Conservation (phyloP, 1,140 invertebrate species). For the Dreissena rostriformis region DNA sequence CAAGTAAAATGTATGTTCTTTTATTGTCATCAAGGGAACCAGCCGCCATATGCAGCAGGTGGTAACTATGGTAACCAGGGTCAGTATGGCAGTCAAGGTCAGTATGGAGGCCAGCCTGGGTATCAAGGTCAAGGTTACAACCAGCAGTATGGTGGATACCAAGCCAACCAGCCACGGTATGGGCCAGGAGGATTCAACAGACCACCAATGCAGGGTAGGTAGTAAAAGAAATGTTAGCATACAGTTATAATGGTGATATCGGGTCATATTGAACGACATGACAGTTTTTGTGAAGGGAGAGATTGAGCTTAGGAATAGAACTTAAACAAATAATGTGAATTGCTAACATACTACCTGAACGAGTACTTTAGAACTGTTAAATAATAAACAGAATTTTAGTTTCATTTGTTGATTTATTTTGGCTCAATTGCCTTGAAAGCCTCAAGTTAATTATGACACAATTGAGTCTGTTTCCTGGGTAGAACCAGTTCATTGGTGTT, state of each 20-base stretch:
- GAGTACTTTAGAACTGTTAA: neutral
- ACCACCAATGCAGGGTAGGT: constrained; percentile 22
- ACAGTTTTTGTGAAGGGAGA: neutral
- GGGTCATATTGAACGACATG: constrained; percentile 43
- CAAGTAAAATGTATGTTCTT: neutral
- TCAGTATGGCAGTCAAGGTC: constrained; percentile 41
- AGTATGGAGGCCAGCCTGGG: constrained; percentile 49
- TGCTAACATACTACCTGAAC: neutral
- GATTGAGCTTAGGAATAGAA: constrained; percentile 31
- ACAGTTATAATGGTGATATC: constrained; percentile 10
- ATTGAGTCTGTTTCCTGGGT: neutral
- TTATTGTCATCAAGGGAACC: neutral
- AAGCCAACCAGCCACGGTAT: constrained; percentile 56
- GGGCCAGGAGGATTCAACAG: constrained; percentile 52
- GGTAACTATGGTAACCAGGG: constrained; percentile 16
- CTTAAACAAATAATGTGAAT: constrained; percentile 4
- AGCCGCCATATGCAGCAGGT: constrained; percentile 24
- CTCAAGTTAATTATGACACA: too few species aligned
- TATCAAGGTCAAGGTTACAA: constrained; percentile 66
- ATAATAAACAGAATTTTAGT: neutral
- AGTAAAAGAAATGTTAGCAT: constrained; percentile 20
- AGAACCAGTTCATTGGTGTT: neutral
- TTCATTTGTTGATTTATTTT: neutral
- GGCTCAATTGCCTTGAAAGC: too few species aligned
- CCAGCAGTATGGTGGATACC: constrained; percentile 68